These are phyloP conservation scores for Nothocercus nigrocapillus DNA, from an alignment of 2,113 vertebrate species.

Conservation along the genomic window DNA sequence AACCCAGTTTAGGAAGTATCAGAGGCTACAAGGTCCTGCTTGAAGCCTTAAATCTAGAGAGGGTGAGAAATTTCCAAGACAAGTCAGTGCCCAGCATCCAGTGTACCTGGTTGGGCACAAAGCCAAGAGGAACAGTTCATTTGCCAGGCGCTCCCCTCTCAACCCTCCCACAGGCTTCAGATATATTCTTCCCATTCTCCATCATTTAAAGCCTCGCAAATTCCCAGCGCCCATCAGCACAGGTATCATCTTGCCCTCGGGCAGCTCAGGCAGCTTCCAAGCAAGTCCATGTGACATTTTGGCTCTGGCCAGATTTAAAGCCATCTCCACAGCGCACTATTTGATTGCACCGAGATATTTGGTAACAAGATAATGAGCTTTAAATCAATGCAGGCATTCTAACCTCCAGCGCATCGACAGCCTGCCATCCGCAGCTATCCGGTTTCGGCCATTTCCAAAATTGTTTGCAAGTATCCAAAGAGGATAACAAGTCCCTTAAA, in stretches of 20 bases:
- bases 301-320: conserved; percentile 44
- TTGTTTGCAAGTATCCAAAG: conserved; percentile 25
- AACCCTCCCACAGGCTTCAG: not conserved
- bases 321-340: conserved; percentile 44
- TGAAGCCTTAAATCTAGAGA: not conserved
- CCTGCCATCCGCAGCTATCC: conserved; percentile 44
- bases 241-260: conserved; percentile 1
- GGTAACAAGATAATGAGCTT: conserved; percentile 72
- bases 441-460: conserved; percentile 71
- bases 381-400: conserved; percentile 74
- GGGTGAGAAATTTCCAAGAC: not conserved
- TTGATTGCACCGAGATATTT: conserved; percentile 72
- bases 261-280: conserved; percentile 33
- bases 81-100: not conserved
- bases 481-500: conserved; percentile 65
- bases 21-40: not conserved
- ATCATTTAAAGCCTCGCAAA: not conserved
- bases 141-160: not conserved
- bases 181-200: not conserved
- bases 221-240: not conserved
- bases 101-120: not conserved
- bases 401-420: conserved; percentile 39
- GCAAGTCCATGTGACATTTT: conserved; percentile 51
- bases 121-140: not conserved
- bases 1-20: not conserved